Conservation (phyloP, 2,113 vertebrate genomes). For the Triplophysa dalaica region DNA sequence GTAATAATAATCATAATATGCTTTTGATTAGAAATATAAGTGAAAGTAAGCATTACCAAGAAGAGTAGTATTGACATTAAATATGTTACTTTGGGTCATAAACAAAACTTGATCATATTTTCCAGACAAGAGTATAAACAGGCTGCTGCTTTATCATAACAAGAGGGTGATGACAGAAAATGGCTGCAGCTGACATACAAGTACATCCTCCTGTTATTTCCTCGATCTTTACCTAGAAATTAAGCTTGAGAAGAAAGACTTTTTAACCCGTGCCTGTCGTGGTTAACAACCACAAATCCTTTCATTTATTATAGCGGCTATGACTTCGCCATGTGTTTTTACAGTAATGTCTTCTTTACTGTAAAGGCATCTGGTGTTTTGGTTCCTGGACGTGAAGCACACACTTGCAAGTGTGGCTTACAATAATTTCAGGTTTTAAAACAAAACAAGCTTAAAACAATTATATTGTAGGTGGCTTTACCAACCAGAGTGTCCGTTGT, state of each 20-base stretch:
- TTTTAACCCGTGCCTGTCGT: constrained; percentile 19
- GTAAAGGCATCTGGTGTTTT: not conserved
- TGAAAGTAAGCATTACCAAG: not conserved
- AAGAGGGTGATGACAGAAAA: constrained; percentile 67
- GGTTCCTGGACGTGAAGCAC: too few relatives aligned
- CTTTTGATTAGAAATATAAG: constrained; percentile 9
- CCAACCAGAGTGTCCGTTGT: constrained; percentile 90
- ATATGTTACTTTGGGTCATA: constrained; percentile 40
- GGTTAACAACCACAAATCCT: constrained; percentile 33
- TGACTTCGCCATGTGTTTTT: not conserved
- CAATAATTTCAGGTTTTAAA: not conserved
- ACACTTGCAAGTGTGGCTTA: not conserved
- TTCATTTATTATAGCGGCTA: not conserved
- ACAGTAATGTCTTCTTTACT: constrained; percentile 4
- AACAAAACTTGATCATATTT: constrained; percentile 39
- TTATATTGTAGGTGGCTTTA: not conserved
- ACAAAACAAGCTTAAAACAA: not conserved
- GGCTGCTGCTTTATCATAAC: constrained; percentile 61
- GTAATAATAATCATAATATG: constrained; percentile 15
- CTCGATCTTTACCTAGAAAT: constrained; percentile 57
- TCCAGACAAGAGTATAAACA: constrained; percentile 45
- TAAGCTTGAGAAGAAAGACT: constrained; percentile 39
- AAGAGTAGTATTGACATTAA: constrained; percentile 31
- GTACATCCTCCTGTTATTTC: constrained; percentile 64
- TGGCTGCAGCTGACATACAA: constrained; percentile 59